Evolutionary conservation across 1,140 invertebrate genomes (phyloP).

Genomic region (Sipha flava): DNA sequence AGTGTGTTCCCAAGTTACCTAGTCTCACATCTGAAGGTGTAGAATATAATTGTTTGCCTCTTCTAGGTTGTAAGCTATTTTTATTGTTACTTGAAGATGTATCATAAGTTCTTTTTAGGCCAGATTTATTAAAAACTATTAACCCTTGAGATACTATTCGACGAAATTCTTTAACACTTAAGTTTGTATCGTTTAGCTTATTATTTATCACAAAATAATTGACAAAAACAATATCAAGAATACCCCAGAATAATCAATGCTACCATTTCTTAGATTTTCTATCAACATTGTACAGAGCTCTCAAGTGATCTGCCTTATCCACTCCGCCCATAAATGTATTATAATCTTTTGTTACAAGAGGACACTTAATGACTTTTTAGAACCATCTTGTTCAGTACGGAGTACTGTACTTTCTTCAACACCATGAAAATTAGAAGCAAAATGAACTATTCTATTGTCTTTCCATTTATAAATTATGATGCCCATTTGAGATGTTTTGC

Average conservation of each 20-base stretch:
- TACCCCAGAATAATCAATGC: too few species aligned
- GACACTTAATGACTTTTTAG: not conserved
- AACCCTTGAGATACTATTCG: not conserved
- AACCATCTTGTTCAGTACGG: constrained; percentile 11
- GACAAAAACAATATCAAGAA: not conserved
- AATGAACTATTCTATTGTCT: not conserved
- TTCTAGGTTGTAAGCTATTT: not conserved
- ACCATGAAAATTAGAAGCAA: not conserved
- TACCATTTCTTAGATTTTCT: not conserved
- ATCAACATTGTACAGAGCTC: not conserved
- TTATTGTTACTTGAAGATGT: not conserved
- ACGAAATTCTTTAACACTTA: not conserved
- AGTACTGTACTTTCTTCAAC: not conserved
- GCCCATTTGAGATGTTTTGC: not conserved
- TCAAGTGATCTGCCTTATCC: constrained; percentile 43
- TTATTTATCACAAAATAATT: not conserved
- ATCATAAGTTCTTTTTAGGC: not conserved
- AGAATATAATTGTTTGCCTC: not conserved
- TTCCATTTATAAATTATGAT: not conserved
- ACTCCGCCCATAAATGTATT: constrained; percentile 44
- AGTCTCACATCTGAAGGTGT: not conserved
- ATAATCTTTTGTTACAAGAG: constrained; percentile 40
- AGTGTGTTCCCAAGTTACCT: not conserved
- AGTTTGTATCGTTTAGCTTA: not conserved
- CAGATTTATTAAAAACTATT: not conserved